These are phyloP conservation scores for Pitangus sulphuratus DNA, from an alignment of 2,797 vertebrate genomes.

Conservation along the genomic window DNA sequence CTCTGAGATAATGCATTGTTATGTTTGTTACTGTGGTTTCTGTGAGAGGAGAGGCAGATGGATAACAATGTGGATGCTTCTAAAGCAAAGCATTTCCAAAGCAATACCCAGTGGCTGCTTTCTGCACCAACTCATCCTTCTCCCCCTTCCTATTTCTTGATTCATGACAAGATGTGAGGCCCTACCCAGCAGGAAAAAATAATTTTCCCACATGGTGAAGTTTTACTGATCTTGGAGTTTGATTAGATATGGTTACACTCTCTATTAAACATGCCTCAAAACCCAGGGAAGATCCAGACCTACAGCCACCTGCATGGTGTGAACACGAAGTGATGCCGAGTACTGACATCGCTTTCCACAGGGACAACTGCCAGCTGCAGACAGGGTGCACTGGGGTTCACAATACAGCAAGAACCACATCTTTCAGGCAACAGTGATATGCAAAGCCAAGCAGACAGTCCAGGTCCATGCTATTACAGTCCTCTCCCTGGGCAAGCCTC, in stretches of 20 bases:
- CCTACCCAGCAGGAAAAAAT: background rate
- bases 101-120: background rate
- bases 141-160: background rate
- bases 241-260: background rate
- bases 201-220: background rate
- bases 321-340: rapidly evolving
- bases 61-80: background rate
- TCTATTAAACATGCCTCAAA: background rate
- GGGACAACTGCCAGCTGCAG: background rate
- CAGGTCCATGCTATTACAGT: no score
- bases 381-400: rapidly evolving
- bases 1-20: constrained; percentile 16
- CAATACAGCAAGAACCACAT: background rate
- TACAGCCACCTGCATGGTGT: background rate
- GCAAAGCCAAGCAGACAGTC: background rate
- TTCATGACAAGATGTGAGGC: background rate
- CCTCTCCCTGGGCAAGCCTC: background rate
- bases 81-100: constrained; percentile 20
- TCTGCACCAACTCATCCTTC: background rate
- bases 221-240: background rate
- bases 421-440: background rate
- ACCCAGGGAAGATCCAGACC: background rate
- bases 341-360: background rate
- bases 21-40: constrained; percentile 16
- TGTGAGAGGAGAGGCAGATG: background rate